These are phyloP conservation scores for Thymelicus lineola DNA, from an alignment of 2,888 invertebrate genomes.

Conservation along the genomic window DNA sequence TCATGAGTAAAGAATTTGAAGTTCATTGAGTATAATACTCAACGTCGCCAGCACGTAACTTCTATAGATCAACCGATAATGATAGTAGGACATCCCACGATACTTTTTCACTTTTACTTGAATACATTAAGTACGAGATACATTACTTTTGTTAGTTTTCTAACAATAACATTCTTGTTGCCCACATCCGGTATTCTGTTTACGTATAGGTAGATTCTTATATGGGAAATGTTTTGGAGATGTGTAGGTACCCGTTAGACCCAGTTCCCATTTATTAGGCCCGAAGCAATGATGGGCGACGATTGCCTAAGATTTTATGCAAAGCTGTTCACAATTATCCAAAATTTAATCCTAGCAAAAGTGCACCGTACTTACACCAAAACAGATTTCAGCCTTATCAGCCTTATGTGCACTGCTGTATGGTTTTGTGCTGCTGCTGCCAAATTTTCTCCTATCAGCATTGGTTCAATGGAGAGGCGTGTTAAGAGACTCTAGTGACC, in stretches of 20 bases:
- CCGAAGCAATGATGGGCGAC: too few relatives aligned
- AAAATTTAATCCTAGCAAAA: too few relatives aligned
- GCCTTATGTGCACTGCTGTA: too few relatives aligned
- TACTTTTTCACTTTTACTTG: conserved; percentile 23
- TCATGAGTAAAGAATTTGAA: neutral
- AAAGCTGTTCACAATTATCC: too few relatives aligned
- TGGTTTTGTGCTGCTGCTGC: too few relatives aligned
- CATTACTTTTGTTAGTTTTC: conserved; percentile 5
- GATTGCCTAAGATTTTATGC: too few relatives aligned
- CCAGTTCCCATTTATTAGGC: too few relatives aligned
- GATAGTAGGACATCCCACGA: conserved; percentile 15
- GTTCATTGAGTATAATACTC: neutral
- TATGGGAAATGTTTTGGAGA: neutral
- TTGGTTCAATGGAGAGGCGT: too few relatives aligned
- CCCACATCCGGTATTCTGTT: conserved; percentile 1
- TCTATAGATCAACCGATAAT: conserved; percentile 16
- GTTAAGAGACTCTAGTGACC: too few relatives aligned
- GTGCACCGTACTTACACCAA: too few relatives aligned
- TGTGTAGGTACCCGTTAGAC: neutral
- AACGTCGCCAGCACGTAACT: neutral
- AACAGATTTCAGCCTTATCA: too few relatives aligned
- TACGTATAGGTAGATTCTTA: neutral
- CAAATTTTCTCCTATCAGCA: too few relatives aligned
- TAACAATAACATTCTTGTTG: conserved; percentile 20
- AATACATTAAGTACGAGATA: conserved; percentile 18